Conservation (phyloP, 2,888 invertebrate species). For the Megamerina dolium region DNA sequence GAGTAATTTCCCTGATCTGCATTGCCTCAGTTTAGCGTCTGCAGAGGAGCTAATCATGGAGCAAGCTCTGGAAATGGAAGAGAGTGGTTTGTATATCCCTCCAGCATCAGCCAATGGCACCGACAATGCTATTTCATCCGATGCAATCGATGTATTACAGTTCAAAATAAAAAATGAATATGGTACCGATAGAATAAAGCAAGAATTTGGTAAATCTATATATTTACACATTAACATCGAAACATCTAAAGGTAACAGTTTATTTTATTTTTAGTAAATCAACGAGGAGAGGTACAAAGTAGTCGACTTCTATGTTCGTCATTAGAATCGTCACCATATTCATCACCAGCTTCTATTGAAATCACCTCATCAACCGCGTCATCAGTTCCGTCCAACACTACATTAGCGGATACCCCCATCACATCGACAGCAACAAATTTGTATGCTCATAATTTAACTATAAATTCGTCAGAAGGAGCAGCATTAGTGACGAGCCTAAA, state of each 20-base stretch:
- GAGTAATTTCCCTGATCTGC: conserved; percentile 34
- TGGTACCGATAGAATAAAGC: conserved; percentile 31
- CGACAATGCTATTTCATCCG: conserved; percentile 38
- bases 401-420: conserved; percentile 14
- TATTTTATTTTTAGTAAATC: conserved; percentile 29
- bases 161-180: conserved; percentile 42
- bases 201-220: conserved; percentile 33
- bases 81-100: conserved; percentile 40
- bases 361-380: conserved; percentile 22
- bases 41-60: conserved; percentile 48
- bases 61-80: conserved; percentile 48
- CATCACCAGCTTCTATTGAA: conserved; percentile 45
- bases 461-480: background rate
- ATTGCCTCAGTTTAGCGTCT: conserved; percentile 43
- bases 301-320: conserved; percentile 39
- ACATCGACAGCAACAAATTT: conserved; percentile 9
- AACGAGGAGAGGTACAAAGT: too few relatives aligned
- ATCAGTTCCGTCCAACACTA: conserved; percentile 14
- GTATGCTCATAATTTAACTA: too few relatives aligned
- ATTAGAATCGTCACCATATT: conserved; percentile 44
- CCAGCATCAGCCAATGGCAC: conserved; percentile 25
- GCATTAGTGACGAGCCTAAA: conserved; percentile 4
- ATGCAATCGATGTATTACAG: conserved; percentile 36
- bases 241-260: background rate
- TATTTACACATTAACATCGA: background rate